phyloP scores from a whole-genome alignment of 92 coral and sea anemone species.

The Epizoanthus stellaris region DNA sequence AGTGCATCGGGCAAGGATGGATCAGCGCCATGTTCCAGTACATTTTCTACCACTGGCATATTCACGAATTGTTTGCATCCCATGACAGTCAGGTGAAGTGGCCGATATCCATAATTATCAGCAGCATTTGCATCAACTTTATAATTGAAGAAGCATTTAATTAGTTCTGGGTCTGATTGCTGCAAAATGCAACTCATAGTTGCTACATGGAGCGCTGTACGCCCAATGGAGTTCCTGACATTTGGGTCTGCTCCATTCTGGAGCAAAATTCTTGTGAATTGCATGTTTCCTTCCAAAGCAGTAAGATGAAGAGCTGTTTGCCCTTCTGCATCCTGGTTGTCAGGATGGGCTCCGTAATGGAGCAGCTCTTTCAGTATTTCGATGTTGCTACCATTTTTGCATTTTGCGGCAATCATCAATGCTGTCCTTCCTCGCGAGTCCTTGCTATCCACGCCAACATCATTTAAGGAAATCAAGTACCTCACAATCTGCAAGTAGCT shows the following conservation, averaged over 20 bases:
- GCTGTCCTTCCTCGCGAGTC: slow-evolving; percentile 49
- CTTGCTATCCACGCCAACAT: slow-evolving; percentile 34
- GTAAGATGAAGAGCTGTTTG: slow-evolving; percentile 48
- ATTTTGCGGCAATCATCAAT: slow-evolving; percentile 26
- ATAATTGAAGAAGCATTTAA: neutral
- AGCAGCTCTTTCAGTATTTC: slow-evolving; percentile 8
- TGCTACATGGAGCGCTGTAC: slow-evolving; percentile 6
- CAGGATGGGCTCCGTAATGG: neutral
- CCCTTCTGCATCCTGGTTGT: neutral
- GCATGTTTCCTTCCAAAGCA: slow-evolving; percentile 34
- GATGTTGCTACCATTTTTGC: neutral
- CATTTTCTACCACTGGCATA: neutral
- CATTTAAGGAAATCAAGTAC: slow-evolving; percentile 14
- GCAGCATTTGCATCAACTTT: neutral
- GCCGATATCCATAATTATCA: neutral
- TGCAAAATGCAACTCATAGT: neutral
- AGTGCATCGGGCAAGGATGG: slow-evolving; percentile 21
- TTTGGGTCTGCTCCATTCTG: neutral
- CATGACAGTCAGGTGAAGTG: slow-evolving; percentile 21
- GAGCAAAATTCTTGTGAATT: neutral
- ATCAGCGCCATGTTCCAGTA: slow-evolving; percentile 11
- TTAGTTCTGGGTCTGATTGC: neutral
- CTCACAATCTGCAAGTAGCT: slow-evolving; percentile 25
- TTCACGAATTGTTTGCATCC: neutral
- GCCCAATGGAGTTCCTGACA: neutral